Base-by-base conservation (phyloP, 2,797 vertebrate genomes). In the Malurus leucopterus region DNA sequence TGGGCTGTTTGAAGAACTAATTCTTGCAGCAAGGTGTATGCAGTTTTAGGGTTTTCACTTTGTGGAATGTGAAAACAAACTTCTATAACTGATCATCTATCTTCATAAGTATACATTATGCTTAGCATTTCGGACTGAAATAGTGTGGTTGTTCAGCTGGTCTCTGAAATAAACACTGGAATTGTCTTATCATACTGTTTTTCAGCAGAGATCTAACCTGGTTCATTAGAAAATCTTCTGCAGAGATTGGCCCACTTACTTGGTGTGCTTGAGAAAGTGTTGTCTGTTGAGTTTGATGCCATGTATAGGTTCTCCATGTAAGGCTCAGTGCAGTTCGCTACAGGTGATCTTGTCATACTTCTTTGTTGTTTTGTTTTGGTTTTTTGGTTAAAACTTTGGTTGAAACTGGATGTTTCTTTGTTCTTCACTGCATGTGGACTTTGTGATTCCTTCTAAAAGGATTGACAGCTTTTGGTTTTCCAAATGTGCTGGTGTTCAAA, bases 281-380 rank as follows among this genome's bases (percentile, higher is more conserved):
- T 5, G 10, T 14, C 8, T 58, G 50, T 57, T 75, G 15, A 51
- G 29, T 59, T 47, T 51, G 67, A 16, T 27, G 22, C 9, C 14
- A 10, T 0, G 2, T 54, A 5, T 26, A 5, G 10, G 8, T 54
- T 92, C 44, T 74, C 4, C 0, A 2, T 32, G 26, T 64, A 32
- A 58, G 44, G 20, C 26, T n/a, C 13, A 13, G 21, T 64, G 50
- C 7, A 18, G 1, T 64, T 90, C 61, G 23, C 38, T 64, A 1
- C 9, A n/a, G 46, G 6, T 61, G 19, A 57, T 78, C 24, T n/a
- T 82, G n/a, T 54, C 26, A 24, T 68, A 18, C 15, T 2, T 34
- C 49, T 36, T 68, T 43, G 8, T 43, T 21, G 2, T 9, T 53
- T 53, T 21, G 2, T 1, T 46, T 68, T 67, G n/a, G 9, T 15